Evolutionary conservation across 2,113 vertebrate genomes (phyloP).

Genomic region (Silurus glanis): DNA sequence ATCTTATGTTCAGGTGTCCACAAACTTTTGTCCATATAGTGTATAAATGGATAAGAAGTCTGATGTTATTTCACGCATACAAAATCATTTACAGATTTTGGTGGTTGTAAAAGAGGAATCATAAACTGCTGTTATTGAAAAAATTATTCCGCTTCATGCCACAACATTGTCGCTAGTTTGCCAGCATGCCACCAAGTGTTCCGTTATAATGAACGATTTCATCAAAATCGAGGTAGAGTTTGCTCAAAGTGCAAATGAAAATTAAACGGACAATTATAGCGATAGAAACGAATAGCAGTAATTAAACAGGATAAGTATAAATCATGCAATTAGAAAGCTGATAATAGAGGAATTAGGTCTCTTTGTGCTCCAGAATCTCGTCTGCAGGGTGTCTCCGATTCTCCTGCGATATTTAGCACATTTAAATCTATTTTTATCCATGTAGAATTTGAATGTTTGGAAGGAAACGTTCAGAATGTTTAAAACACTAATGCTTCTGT

Average conservation of each 20-base stretch:
- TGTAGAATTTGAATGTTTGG: not conserved
- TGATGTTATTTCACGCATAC: not conserved
- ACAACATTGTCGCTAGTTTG: not conserved
- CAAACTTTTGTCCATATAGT: no score
- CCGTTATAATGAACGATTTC: not conserved
- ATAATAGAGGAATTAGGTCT: slow-evolving; percentile 7
- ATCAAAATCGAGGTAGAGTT: not conserved
- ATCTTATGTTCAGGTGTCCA: no score
- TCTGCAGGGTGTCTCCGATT: not conserved
- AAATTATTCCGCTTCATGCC: not conserved
- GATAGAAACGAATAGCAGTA: not conserved
- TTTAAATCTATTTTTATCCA: not conserved
- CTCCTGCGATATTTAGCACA: not conserved
- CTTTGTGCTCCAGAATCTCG: not conserved
- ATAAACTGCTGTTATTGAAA: not conserved
- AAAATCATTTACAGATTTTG: not conserved
- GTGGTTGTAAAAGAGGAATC: not conserved
- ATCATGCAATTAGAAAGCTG: not conserved
- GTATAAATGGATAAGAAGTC: not conserved
- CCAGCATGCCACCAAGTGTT: not conserved
- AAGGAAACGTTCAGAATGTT: not conserved
- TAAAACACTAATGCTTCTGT: not conserved
- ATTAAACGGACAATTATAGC: not conserved
- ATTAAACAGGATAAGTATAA: not conserved
- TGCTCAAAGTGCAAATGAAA: not conserved